Conservation (phyloP, 1,140 invertebrate species). For the Aphelinus atriplicis region DNA sequence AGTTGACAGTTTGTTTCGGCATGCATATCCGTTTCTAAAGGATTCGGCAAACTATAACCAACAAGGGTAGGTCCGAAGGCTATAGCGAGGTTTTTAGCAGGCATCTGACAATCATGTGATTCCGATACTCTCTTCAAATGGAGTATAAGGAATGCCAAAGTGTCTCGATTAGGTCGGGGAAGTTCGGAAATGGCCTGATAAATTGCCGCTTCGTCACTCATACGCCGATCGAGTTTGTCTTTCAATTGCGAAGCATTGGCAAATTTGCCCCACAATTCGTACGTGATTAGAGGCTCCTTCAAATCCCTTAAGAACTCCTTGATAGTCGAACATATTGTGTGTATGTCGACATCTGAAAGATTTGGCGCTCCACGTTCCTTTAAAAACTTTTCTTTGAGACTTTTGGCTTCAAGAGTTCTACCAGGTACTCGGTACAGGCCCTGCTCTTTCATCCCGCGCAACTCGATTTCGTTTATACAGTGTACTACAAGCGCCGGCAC, state of each 20-base stretch:
- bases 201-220: conserved; percentile 66
- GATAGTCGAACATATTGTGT: conserved; percentile 84
- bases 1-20: conserved; percentile 72
- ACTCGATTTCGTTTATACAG: conserved; percentile 94
- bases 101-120: conserved; percentile 81
- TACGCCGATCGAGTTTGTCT: conserved; percentile 63
- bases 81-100: conserved; percentile 79
- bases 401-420: conserved; percentile 83
- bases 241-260: conserved; percentile 71
- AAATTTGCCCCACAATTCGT: conserved; percentile 80
- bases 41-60: conserved; percentile 78
- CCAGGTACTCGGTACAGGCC: conserved; percentile 93
- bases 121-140: conserved; percentile 85
- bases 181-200: conserved; percentile 77
- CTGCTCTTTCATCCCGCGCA: conserved; percentile 82
- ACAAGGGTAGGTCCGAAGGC: conserved; percentile 88
- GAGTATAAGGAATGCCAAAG: conserved; percentile 83
- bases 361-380: conserved; percentile 78
- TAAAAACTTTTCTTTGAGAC: conserved; percentile 84
- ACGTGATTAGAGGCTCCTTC: conserved; percentile 85
- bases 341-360: conserved; percentile 77
- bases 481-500: conserved; percentile 93
- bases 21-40: conserved; percentile 72
- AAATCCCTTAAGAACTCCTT: conserved; percentile 87
- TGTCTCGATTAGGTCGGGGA: conserved; percentile 87